Percentiles rank a stretch among this genome's conserved stretches.
Conservation (phyloP, 2,797 vertebrate genomes). For the Malacoraja senta region DNA sequence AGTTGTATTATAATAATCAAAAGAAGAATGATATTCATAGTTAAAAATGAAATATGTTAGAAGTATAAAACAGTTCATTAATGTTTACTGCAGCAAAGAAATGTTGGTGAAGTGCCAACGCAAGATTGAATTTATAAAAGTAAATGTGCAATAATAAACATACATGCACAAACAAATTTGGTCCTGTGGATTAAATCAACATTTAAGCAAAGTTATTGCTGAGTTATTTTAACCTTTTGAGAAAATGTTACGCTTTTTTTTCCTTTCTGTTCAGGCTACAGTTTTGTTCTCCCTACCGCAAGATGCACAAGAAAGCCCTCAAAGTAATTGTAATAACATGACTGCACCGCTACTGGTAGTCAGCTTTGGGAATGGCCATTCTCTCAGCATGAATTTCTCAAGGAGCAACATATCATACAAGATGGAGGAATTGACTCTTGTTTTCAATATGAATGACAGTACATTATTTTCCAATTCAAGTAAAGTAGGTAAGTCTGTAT, state of each 20-base stretch:
- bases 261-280: slow-evolving; percentile 35
- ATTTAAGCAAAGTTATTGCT: neutral
- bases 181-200: neutral
- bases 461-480: slow-evolving; percentile 62
- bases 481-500: slow-evolving; percentile 58
- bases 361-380: slow-evolving; percentile 65
- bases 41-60: neutral
- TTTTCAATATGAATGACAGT: slow-evolving; percentile 74
- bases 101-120: neutral
- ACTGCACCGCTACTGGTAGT: slow-evolving; percentile 55
- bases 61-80: neutral
- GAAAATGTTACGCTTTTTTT: slow-evolving; percentile 6
- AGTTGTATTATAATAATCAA: neutral
- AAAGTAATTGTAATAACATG: slow-evolving; percentile 67
- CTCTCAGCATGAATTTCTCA: slow-evolving; percentile 66
- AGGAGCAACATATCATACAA: slow-evolving; percentile 56
- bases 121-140: neutral
- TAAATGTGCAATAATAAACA: neutral
- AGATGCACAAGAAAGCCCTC: slow-evolving; percentile 53
- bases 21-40: neutral
- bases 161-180: neutral
- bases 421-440: slow-evolving; percentile 62
- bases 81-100: neutral
- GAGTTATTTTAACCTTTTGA: neutral
- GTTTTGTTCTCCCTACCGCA: slow-evolving; percentile 59